Conservation (phyloP, 2,797 vertebrate species). For the Gallinago stenura region DNA sequence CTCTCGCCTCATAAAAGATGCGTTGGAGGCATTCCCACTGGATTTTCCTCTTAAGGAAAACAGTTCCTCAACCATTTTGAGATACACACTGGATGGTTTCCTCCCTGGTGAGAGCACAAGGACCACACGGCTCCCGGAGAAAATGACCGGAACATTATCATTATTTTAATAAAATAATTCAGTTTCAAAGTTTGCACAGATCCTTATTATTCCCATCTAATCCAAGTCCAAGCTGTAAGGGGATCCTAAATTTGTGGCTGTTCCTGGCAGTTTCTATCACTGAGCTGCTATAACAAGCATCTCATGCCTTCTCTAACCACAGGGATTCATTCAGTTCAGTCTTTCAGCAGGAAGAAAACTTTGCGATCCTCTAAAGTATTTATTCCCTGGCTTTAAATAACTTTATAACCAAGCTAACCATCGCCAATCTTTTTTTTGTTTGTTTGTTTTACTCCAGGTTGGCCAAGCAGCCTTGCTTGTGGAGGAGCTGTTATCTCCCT, state of each 20-base stretch:
- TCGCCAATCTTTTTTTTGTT: rapidly evolving
- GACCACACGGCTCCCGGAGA: background rate
- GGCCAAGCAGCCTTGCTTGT: background rate
- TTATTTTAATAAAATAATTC: background rate
- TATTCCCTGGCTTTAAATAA: background rate
- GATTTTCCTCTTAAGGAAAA: conserved; percentile 1
- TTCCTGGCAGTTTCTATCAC: background rate
- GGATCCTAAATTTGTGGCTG: background rate
- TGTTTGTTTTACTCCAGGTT: background rate
- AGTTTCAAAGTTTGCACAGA: background rate
- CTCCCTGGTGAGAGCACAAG: background rate
- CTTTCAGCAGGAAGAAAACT: background rate
- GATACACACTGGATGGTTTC: background rate
- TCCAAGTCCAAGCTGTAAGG: background rate
- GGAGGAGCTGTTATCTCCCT: background rate
- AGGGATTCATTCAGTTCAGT: background rate
- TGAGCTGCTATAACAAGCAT: background rate
- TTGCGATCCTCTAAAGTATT: background rate
- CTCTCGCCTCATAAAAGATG: conserved; percentile 43
- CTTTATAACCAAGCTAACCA: background rate
- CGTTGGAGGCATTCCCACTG: conserved; percentile 40
- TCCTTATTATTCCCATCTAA: background rate
- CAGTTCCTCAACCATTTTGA: background rate
- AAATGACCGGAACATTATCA: background rate
- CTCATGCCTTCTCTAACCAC: background rate